Percentiles rank a stretch among this genome's conserved stretches.
Conservation (phyloP, 1,140 invertebrate species). For the Pseudoatta argentina region DNA sequence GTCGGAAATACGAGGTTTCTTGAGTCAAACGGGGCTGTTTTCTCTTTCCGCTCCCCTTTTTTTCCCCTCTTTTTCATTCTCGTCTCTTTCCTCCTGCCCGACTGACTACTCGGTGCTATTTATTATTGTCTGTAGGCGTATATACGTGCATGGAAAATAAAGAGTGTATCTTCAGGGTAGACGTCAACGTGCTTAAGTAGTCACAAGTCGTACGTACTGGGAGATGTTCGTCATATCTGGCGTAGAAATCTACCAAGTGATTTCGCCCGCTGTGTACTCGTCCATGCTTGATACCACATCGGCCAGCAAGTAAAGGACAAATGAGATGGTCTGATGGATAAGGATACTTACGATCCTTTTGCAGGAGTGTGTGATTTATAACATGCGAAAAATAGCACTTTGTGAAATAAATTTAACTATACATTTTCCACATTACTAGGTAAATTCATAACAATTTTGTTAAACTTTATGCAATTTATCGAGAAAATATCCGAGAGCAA, state of each 20-base stretch:
- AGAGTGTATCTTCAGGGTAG: conserved; percentile 64
- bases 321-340: conserved; percentile 66
- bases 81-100: conserved; percentile 37
- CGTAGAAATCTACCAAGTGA: conserved; percentile 74
- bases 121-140: conserved; percentile 76
- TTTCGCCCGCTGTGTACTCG: conserved; percentile 73
- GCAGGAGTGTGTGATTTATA: conserved; percentile 51
- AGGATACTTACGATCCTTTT: conserved; percentile 57
- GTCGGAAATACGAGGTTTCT: conserved; percentile 82
- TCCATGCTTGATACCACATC: conserved; percentile 69
- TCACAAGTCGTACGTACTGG: conserved; percentile 37
- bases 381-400: neutral
- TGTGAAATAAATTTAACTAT: conserved; percentile 4
- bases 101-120: conserved; percentile 72
- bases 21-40: conserved; percentile 69
- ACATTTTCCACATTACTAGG: neutral
- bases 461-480: neutral
- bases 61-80: conserved; percentile 3
- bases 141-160: conserved; percentile 76
- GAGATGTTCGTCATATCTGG: conserved; percentile 75
- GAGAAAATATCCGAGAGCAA: neutral
- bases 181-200: conserved; percentile 64
- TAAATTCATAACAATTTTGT: conserved; percentile 1
- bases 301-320: conserved; percentile 66
- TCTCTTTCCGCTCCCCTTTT: conserved; percentile 45